Conservation (phyloP, 2,797 vertebrate species). For the Hipposideros larvatus region DNA sequence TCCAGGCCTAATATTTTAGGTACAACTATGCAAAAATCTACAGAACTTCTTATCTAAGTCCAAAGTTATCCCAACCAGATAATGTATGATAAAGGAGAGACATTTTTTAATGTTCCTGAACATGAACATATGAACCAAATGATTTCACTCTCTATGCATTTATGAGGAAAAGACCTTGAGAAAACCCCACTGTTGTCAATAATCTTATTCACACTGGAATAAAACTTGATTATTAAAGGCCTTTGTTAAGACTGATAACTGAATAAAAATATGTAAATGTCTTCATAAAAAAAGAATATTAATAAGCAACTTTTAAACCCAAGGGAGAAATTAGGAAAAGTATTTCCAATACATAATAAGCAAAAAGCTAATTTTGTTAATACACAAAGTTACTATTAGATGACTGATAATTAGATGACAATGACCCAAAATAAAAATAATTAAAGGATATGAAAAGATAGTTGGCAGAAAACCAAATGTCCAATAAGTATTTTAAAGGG, state of each 20-base stretch:
- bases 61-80: neutral
- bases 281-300: constrained; percentile 27
- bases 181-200: constrained; percentile 19
- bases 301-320: constrained; percentile 16
- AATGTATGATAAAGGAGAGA: neutral
- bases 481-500: neutral
- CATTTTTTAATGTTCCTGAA: neutral
- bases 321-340: constrained; percentile 32
- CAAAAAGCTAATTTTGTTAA: constrained; percentile 2
- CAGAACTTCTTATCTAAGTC: neutral
- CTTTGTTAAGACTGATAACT: constrained; percentile 28
- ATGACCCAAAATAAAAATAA: constrained; percentile 23
- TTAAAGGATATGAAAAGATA: neutral
- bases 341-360: neutral
- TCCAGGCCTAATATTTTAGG: neutral
- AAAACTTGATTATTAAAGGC: constrained; percentile 40
- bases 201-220: neutral
- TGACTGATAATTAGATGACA: constrained; percentile 1
- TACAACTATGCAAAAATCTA: neutral
- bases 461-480: neutral
- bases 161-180: neutral
- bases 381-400: neutral
- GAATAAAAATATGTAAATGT: constrained; percentile 9
- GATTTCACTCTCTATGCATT: neutral
- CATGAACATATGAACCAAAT: neutral